Percentiles rank a stretch among this genome's conserved stretches.
Evolutionary conservation across 2,113 vertebrate species (phyloP).

Genomic region (Nyctibius bracteatus): DNA sequence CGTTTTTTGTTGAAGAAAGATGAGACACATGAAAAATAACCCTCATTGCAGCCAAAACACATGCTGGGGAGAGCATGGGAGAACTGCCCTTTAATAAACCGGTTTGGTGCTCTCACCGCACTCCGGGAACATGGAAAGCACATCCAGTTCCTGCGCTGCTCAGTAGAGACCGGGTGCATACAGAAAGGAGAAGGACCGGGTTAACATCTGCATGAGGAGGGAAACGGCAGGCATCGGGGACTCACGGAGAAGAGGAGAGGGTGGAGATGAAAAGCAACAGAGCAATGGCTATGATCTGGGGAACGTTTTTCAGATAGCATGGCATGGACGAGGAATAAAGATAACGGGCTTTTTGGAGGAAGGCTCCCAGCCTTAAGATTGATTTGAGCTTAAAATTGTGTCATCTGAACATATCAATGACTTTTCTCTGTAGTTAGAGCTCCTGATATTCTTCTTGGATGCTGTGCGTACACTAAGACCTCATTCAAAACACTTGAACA

Average conservation of each 20-base stretch:
- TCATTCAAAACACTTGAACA: not conserved
- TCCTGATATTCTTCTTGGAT: not conserved
- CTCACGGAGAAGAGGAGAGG: not conserved
- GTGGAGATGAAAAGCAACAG: not conserved
- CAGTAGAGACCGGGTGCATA: fast-evolving
- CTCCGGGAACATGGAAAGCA: not conserved
- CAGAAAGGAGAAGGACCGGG: not conserved
- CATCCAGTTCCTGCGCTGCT: not conserved
- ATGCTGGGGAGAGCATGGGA: not conserved
- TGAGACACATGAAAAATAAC: not conserved
- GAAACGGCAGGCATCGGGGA: not conserved
- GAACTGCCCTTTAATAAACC: not conserved
- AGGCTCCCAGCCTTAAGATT: not conserved
- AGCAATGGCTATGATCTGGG: not conserved
- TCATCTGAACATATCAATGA: not conserved
- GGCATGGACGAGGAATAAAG: not conserved
- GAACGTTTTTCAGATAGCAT: fast-evolving
- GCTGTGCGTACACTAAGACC: not conserved
- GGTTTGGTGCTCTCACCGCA: not conserved
- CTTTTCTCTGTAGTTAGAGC: not conserved
- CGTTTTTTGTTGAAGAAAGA: not conserved
- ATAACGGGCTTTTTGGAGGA: not conserved
- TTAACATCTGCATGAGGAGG: not conserved
- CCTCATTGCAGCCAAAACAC: not conserved
- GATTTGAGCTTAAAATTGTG: not conserved